Evolutionary conservation across 2,888 invertebrate genomes (phyloP).

Genomic region (Dryocosmus kuriphilus): DNA sequence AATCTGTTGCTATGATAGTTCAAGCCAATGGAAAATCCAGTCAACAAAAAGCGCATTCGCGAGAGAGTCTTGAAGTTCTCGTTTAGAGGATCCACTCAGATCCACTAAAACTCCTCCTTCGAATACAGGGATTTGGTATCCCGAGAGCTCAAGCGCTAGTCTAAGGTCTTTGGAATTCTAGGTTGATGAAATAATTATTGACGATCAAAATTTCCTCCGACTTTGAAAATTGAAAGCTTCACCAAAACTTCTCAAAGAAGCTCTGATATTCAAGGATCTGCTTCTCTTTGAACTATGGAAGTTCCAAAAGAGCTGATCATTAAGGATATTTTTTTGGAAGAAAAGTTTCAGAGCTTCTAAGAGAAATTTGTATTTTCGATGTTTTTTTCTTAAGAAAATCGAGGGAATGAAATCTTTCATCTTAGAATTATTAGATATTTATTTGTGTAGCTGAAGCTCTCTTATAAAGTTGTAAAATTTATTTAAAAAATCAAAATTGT

Average conservation of each 20-base stretch:
- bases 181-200: not conserved
- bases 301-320: not conserved
- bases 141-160: conserved; percentile 32
- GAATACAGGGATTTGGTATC: conserved; percentile 2
- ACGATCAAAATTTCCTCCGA: not conserved
- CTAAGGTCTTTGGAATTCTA: conserved; percentile 31
- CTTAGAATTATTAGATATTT: conserved; percentile 19
- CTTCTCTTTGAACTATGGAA: not conserved
- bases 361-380: conserved; percentile 3
- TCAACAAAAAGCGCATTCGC: conserved; percentile 73
- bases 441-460: not conserved
- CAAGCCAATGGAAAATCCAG: conserved; percentile 67
- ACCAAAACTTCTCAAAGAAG: not conserved
- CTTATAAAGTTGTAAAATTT: not conserved
- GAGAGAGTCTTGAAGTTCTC: conserved; percentile 75
- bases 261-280: not conserved
- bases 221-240: not conserved
- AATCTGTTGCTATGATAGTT: conserved; percentile 74
- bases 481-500: not conserved
- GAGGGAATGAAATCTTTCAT: not conserved
- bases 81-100: conserved; percentile 62
- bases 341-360: not conserved
- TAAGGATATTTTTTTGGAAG: conserved; percentile 6
- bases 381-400: not conserved
- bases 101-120: conserved; percentile 4